Evolutionary conservation across 2,888 invertebrate genomes (phyloP).

Genomic region (Patella caerulea): DNA sequence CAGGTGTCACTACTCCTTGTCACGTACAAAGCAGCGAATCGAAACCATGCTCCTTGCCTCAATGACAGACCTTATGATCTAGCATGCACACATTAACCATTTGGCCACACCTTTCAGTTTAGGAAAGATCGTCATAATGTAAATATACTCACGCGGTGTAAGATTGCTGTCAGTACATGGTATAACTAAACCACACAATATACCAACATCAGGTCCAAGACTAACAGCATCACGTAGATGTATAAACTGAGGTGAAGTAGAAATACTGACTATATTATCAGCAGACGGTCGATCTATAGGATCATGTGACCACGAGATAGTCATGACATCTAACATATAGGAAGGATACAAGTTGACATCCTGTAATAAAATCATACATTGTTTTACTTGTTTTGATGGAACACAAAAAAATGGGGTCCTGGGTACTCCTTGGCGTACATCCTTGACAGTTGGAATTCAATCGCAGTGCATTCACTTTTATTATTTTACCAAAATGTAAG

Average conservation of each 20-base stretch:
- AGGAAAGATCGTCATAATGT: too few relatives aligned
- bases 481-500: not conserved
- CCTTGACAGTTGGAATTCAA: not conserved
- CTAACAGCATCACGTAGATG: slow-evolving; percentile 86
- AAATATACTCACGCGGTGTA: not conserved
- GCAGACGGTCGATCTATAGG: slow-evolving; percentile 89
- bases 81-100: too few relatives aligned
- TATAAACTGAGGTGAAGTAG: slow-evolving; percentile 93
- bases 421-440: not conserved
- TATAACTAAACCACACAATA: slow-evolving; percentile 50
- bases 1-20: too few relatives aligned
- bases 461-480: not conserved
- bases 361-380: not conserved
- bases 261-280: slow-evolving; percentile 89
- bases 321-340: slow-evolving; percentile 94
- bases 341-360: slow-evolving; percentile 56
- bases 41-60: too few relatives aligned
- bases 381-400: too few relatives aligned
- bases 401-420: slow-evolving; percentile 12
- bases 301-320: slow-evolving; percentile 92
- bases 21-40: too few relatives aligned
- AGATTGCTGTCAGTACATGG: slow-evolving; percentile 15
- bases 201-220: slow-evolving; percentile 74
- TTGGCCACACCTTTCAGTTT: too few relatives aligned
- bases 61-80: too few relatives aligned